phyloP scores from a whole-genome alignment of 2,888 invertebrate species.

The Drosophila ezoana region DNA sequence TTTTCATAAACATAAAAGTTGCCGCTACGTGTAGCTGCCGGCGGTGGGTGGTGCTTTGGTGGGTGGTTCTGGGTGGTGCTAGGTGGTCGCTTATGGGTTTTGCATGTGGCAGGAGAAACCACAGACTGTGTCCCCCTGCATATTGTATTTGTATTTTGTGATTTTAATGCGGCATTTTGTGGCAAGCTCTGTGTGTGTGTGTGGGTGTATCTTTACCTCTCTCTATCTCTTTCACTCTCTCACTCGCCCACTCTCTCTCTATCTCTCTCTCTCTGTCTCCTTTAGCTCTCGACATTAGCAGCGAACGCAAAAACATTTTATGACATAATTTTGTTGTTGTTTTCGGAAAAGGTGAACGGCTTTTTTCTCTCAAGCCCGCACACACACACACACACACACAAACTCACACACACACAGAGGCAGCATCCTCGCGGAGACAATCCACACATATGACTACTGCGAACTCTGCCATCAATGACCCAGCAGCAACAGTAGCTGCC shows the following conservation, averaged over 20 bases:
- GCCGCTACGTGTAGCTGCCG: conserved; percentile 36
- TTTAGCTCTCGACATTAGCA: conserved; percentile 54
- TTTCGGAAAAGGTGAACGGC: conserved; percentile 40
- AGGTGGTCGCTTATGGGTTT: conserved; percentile 35
- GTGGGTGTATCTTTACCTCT: background rate
- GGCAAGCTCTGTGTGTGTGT: conserved; percentile 41
- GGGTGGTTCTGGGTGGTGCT: conserved; percentile 23
- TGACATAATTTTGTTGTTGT: conserved; percentile 76
- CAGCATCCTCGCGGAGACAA: conserved; percentile 30
- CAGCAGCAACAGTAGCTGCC: conserved; percentile 3
- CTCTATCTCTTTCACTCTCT: background rate
- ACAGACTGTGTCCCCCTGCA: conserved; percentile 51
- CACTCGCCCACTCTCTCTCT: background rate
- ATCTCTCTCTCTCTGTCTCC: background rate
- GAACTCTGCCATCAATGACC: conserved; percentile 65
- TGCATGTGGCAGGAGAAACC: conserved; percentile 36
- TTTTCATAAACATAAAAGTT: conserved; percentile 79
- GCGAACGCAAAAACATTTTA: conserved; percentile 66
- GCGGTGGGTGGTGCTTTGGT: background rate
- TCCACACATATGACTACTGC: conserved; percentile 38
- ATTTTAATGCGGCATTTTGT: conserved; percentile 79
- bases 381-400: background rate
- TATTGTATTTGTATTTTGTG: conserved; percentile 77
- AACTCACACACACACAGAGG: background rate
- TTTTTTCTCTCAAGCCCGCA: conserved; percentile 2